Conservation (phyloP, 2,797 vertebrate genomes). For the Hemitrygon akajei region DNA sequence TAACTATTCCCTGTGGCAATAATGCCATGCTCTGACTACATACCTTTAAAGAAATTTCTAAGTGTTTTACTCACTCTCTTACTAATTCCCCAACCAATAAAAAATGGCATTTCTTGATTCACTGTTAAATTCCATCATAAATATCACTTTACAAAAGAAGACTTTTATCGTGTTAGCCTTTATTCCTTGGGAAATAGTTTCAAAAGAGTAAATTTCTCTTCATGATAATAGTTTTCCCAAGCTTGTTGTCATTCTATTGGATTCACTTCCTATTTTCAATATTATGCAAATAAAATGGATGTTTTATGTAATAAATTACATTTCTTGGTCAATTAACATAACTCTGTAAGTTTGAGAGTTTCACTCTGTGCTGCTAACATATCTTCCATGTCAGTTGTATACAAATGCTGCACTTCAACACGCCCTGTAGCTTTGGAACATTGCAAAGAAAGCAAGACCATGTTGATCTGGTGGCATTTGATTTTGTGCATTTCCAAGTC, state of each 20-base stretch:
- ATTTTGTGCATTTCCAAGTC: no score
- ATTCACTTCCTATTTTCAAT: neutral
- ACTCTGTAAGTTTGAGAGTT: no score
- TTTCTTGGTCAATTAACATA: no score
- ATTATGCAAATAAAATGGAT: no score
- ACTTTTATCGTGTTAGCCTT: neutral
- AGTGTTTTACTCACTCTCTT: neutral
- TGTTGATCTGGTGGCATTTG: no score
- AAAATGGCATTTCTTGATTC: neutral
- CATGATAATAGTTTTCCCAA: neutral
- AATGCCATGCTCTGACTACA: neutral
- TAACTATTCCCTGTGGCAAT: neutral
- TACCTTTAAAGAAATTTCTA: neutral
- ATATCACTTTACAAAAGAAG: neutral
- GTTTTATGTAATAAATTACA: no score
- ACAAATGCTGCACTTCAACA: no score
- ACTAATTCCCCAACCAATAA: neutral
- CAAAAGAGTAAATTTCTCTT: neutral
- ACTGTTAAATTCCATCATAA: neutral
- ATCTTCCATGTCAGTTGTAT: no score
- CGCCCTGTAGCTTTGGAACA: no score
- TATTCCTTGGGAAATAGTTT: slow-evolving; percentile 12
- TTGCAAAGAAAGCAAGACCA: no score
- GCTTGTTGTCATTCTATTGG: neutral
- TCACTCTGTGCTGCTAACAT: no score